Conservation (phyloP, 1,140 invertebrate genomes). For the Bombus turneri region DNA sequence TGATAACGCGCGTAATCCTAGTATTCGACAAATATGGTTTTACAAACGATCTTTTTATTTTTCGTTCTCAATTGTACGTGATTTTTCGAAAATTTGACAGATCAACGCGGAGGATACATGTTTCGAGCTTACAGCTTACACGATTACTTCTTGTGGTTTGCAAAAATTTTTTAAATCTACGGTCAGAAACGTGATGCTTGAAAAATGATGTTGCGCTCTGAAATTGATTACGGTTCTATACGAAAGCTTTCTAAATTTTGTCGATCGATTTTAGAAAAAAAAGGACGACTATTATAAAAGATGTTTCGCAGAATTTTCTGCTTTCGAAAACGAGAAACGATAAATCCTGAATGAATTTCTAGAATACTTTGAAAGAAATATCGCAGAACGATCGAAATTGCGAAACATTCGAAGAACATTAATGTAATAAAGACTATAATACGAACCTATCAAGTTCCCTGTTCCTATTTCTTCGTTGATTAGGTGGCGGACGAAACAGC, state of each 20-base stretch:
- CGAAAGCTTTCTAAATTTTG: too few relatives aligned
- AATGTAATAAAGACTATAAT: neutral
- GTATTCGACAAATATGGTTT: neutral
- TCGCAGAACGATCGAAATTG: neutral
- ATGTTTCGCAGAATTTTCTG: neutral
- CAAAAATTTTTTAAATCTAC: too few relatives aligned
- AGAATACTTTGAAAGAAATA: neutral
- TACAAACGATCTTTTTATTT: neutral
- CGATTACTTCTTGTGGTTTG: neutral
- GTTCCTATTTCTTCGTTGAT: slow-evolving; percentile 23
- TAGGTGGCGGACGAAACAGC: slow-evolving; percentile 1
- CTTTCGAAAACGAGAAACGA: neutral
- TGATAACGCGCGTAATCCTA: neutral
- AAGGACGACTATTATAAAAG: neutral
- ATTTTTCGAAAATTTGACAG: neutral
- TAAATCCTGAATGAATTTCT: neutral
- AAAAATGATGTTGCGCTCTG: too few relatives aligned
- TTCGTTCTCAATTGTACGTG: neutral
- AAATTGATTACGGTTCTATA: too few relatives aligned
- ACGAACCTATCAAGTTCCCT: neutral
- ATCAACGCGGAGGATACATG: neutral
- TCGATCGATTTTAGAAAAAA: neutral
- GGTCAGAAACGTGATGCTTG: too few relatives aligned
- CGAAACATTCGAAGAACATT: neutral
- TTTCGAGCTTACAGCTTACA: neutral